These are phyloP conservation scores for Dynastes maya DNA, from an alignment of 2,888 invertebrate genomes.

Conservation along the genomic window DNA sequence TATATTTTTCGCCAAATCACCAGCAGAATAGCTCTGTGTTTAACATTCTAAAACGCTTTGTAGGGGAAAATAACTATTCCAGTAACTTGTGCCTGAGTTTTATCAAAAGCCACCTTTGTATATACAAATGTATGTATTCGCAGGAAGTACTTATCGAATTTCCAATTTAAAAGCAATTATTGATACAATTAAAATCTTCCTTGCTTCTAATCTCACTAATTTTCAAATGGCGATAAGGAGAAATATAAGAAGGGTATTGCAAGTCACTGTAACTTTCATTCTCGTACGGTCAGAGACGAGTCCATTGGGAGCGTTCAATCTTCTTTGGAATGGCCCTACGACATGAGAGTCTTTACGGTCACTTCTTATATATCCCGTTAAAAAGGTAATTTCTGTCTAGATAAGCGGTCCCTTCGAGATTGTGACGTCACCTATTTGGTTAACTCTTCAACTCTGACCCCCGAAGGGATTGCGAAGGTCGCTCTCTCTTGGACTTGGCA, in stretches of 20 bases:
- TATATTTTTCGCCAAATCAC: no score
- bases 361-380: constrained; percentile 67
- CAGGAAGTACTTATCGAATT: no score
- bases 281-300: constrained; percentile 58
- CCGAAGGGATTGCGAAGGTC: constrained; percentile 48
- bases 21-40: no score
- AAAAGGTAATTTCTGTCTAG: constrained; percentile 71
- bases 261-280: constrained; percentile 53
- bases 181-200: no score
- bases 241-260: constrained; percentile 47
- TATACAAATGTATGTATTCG: no score
- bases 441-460: constrained; percentile 60
- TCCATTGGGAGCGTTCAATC: constrained; percentile 70
- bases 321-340: constrained; percentile 67
- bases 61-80: no score
- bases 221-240: neutral
- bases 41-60: no score
- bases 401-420: constrained; percentile 64
- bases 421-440: constrained; percentile 65
- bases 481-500: constrained; percentile 37
- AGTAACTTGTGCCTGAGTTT: no score
- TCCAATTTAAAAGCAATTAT: no score
- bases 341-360: constrained; percentile 65
- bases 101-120: no score
- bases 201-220: constrained; percentile 13